Evolutionary conservation across 92 coral and sea anemone species (phyloP), one percentile per base, ranked within the genome.

Genomic region (Heliopora coerulea): DNA sequence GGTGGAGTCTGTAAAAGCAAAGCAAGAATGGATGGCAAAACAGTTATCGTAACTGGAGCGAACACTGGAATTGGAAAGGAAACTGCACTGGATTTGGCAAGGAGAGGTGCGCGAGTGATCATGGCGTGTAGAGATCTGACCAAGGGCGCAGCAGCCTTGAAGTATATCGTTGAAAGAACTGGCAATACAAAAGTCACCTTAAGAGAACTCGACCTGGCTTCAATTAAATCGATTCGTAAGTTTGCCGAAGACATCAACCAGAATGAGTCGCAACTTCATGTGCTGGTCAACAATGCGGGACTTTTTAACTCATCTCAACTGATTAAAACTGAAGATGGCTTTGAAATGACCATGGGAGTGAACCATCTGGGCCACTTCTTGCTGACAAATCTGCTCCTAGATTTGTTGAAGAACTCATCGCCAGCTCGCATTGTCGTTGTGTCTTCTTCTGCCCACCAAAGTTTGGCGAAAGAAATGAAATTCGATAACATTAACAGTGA

Each of bases 311-410:
- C 83, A 29, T 79, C 81, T 1, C 75, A 80, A 25, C 67, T 54
- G 83, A 32, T 11, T 0, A 81, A 74, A 61, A 89, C 91, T 1
- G 68, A 84, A 77, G 92, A 90, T 52, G 97, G 97, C 56, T 85
- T 90, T 61, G 97, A 90, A 62, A 82, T 83, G 89, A 84, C 78
- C 59, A 79, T 90, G 52, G 97, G 89, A 29, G 89, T 83, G 33
- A 90, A 90, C 69, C 97, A 90, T 56, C 78, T 90, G n/a, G 92
- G 97, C 24, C 97, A 91, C 70, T 91, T 88, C 59, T 79, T 91
- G 10, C 93, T 91, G 39, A 88, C 97, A 2, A 83, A 83, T 78
- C 81, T 91, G 15, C 83, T 91, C 19, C 64, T 91, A 39, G 93
- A 91, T 54, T 70, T 79, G 30, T 42, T 91, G 20, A 88, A 85